A percentile compares a stretch with the other conserved stretches of the same genome.
phyloP scores from a whole-genome alignment of 2,113 vertebrate genomes.

The Megaceryle torquata region DNA sequence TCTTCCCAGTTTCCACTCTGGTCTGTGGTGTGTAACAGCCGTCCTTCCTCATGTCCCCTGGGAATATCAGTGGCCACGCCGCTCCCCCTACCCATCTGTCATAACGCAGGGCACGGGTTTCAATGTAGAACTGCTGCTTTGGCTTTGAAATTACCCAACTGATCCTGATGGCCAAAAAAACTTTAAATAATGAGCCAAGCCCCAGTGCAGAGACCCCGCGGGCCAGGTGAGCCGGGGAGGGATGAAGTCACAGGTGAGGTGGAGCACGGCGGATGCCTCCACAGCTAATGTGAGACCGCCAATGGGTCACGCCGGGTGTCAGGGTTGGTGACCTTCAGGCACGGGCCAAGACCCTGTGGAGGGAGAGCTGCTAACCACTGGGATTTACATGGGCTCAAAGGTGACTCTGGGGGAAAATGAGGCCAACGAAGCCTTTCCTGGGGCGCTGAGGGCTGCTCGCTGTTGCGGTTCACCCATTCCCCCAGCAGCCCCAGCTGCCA shows the following conservation, averaged over 20 bases:
- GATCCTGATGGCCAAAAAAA: neutral
- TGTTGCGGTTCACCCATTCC: fast-evolving
- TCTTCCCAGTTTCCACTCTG: neutral
- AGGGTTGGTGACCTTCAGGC: neutral
- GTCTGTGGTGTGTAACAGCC: neutral
- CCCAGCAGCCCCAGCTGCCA: fast-evolving
- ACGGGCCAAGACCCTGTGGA: neutral
- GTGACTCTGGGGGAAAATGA: neutral
- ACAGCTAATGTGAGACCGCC: neutral
- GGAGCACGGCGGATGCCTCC: neutral
- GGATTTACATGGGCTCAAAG: neutral
- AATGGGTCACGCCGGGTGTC: fast-evolving
- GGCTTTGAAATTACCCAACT: neutral
- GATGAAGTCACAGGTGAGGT: neutral
- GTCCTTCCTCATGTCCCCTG: fast-evolving
- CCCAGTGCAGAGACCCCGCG: fast-evolving
- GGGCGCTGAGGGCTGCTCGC: neutral
- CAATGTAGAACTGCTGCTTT: neutral
- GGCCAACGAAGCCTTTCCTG: neutral
- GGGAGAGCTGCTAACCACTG: neutral
- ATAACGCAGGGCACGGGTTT: neutral
- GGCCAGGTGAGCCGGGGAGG: fast-evolving
- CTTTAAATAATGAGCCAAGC: neutral
- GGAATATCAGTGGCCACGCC: fast-evolving
- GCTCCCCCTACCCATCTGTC: too few relatives aligned